phyloP scores from a whole-genome alignment of 37 sponge, comb jelly and placozoan species.

The Ianthella basta region DNA sequence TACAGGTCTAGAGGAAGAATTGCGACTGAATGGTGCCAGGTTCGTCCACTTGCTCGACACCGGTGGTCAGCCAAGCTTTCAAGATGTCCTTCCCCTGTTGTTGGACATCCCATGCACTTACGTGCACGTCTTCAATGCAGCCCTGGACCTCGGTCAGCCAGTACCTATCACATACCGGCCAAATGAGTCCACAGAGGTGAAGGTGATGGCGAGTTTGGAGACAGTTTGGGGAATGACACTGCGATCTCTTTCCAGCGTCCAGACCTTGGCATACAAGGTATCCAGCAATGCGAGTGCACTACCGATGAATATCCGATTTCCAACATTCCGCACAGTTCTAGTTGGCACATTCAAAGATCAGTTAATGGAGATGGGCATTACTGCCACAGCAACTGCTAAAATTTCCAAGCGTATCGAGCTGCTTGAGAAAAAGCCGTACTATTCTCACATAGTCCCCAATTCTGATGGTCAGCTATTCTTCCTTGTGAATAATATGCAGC shows the following conservation, averaged over 20 bases:
- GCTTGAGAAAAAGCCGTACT: too few relatives aligned
- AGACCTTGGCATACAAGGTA: neutral
- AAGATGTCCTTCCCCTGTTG: conserved; percentile 16
- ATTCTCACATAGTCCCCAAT: too few relatives aligned
- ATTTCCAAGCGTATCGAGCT: too few relatives aligned
- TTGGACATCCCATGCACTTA: conserved; percentile 4
- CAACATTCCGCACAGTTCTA: too few relatives aligned
- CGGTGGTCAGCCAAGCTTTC: conserved; percentile 11
- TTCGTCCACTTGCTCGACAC: conserved; percentile 20
- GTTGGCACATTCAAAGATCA: too few relatives aligned
- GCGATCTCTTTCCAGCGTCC: neutral
- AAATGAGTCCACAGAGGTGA: neutral
- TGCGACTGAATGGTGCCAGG: neutral
- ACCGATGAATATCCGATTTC: too few relatives aligned
- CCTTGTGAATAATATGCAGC: too few relatives aligned
- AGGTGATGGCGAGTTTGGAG: neutral
- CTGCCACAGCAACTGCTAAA: too few relatives aligned
- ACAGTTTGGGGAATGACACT: neutral
- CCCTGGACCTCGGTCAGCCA: neutral
- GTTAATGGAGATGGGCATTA: too few relatives aligned
- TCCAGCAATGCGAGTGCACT: neutral
- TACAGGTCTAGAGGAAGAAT: neutral
- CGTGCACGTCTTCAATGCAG: conserved; percentile 3
- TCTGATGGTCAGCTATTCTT: too few relatives aligned
- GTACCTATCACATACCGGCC: conserved; percentile 4